Conservation (phyloP, 2,113 vertebrate species). For the Merops nubicus region DNA sequence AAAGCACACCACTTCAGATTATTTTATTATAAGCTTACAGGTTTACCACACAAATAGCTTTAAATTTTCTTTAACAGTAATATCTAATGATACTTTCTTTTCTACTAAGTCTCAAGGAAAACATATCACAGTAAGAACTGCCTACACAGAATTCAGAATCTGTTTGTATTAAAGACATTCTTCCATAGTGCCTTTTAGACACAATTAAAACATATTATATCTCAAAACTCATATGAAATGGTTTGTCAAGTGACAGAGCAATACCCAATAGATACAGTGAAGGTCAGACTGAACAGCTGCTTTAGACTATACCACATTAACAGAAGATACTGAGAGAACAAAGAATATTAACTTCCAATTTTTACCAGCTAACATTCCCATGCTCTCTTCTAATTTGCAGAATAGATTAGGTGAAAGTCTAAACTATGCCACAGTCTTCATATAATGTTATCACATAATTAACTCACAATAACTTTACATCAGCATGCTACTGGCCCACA, state of each 20-base stretch:
- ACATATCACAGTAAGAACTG: not conserved
- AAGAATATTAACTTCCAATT: not conserved
- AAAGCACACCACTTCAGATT: not conserved
- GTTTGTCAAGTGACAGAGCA: not conserved
- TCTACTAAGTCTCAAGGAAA: not conserved
- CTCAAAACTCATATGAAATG: not conserved
- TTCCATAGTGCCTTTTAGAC: too few species aligned
- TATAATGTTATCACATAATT: not conserved
- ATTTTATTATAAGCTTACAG: not conserved
- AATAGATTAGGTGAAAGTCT: not conserved
- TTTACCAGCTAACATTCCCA: not conserved
- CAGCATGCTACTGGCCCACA: not conserved
- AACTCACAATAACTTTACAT: not conserved
- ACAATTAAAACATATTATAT: too few species aligned
- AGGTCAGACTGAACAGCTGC: not conserved
- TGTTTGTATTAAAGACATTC: not conserved
- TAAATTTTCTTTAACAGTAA: not conserved
- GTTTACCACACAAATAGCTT: not conserved
- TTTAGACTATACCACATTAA: not conserved
- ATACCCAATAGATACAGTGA: not conserved
- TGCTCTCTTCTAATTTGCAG: not conserved
- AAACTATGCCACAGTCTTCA: not conserved
- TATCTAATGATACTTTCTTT: not conserved
- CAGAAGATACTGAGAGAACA: not conserved
- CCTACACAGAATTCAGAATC: not conserved